A percentile compares a stretch with the other conserved stretches of the same genome.
Conservation (phyloP, 2,888 invertebrate genomes). For the Isoperla grammatica region DNA sequence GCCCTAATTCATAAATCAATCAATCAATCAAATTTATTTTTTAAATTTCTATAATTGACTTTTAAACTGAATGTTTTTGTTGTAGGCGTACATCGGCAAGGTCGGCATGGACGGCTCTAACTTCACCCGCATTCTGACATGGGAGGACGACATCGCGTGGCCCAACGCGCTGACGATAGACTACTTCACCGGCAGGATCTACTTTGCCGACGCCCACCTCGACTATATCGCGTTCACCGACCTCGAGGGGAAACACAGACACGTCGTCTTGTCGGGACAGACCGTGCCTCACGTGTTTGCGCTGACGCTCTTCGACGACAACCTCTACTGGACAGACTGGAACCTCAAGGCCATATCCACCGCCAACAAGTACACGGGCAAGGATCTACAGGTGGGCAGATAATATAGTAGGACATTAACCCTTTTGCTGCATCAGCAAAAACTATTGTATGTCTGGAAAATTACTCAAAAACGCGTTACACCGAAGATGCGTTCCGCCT, state of each 20-base stretch:
- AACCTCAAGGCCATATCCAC: slow-evolving; percentile 87
- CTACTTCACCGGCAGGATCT: slow-evolving; percentile 90
- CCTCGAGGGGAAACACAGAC: slow-evolving; percentile 83
- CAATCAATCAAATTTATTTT: too few relatives aligned
- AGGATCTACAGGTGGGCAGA: slow-evolving; percentile 49
- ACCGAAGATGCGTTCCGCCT: too few relatives aligned
- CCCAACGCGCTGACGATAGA: slow-evolving; percentile 97
- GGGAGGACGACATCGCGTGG: slow-evolving; percentile 96
- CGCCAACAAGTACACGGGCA: slow-evolving; percentile 83
- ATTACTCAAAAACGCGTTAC: too few relatives aligned
- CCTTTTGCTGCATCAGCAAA: too few relatives aligned
- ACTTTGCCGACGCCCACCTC: slow-evolving; percentile 97
- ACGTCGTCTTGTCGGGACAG: slow-evolving; percentile 70
- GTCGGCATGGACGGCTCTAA: slow-evolving; percentile 96
- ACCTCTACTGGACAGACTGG: slow-evolving; percentile 97
- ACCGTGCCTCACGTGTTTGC: slow-evolving; percentile 94
- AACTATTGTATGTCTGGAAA: too few relatives aligned
- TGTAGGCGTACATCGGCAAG: slow-evolving; percentile 90
- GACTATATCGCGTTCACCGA: slow-evolving; percentile 96
- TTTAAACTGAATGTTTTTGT: too few relatives aligned
- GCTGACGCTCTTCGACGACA: slow-evolving; percentile 88
- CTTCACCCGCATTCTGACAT: slow-evolving; percentile 79
- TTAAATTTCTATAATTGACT: too few relatives aligned
- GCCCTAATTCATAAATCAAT: too few relatives aligned
- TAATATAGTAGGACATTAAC: too few relatives aligned